phyloP scores from a whole-genome alignment of 2,113 vertebrate species.

The Drymodes brunneopygia region DNA sequence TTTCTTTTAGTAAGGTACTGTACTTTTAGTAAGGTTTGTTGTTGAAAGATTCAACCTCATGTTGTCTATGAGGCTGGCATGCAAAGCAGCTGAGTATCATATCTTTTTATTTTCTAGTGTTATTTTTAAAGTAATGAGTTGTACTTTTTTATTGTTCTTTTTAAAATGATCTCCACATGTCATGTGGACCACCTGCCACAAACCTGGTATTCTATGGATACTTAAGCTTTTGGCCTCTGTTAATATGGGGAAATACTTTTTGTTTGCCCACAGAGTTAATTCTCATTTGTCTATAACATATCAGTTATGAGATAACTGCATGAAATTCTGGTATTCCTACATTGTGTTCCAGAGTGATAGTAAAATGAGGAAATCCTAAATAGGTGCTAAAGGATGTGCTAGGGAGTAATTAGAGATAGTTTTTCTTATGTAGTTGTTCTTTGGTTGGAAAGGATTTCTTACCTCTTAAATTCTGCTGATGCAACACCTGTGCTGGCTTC shows the following conservation, averaged over 20 bases:
- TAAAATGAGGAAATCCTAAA: neutral
- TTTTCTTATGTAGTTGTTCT: neutral
- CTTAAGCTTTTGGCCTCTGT: neutral
- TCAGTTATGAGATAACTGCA: neutral
- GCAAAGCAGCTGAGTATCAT: neutral
- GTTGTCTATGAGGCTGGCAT: neutral
- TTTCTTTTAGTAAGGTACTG: neutral
- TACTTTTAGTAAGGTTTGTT: too few species aligned
- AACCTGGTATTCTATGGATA: neutral
- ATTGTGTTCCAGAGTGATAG: neutral
- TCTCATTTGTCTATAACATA: neutral
- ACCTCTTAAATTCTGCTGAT: neutral
- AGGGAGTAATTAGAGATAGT: neutral
- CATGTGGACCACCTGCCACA: neutral
- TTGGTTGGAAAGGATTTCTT: neutral
- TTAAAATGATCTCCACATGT: neutral
- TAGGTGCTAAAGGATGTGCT: neutral
- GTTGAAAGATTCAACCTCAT: neutral
- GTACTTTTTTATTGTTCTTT: neutral
- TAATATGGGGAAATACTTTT: neutral
- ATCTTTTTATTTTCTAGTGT: neutral
- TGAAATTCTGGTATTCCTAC: neutral
- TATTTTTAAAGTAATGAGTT: neutral
- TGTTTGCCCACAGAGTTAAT: neutral
- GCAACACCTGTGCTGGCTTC: neutral